Evolutionary conservation across 2,113 vertebrate species (phyloP).

Genomic region (Patagioenas fasciata): DNA sequence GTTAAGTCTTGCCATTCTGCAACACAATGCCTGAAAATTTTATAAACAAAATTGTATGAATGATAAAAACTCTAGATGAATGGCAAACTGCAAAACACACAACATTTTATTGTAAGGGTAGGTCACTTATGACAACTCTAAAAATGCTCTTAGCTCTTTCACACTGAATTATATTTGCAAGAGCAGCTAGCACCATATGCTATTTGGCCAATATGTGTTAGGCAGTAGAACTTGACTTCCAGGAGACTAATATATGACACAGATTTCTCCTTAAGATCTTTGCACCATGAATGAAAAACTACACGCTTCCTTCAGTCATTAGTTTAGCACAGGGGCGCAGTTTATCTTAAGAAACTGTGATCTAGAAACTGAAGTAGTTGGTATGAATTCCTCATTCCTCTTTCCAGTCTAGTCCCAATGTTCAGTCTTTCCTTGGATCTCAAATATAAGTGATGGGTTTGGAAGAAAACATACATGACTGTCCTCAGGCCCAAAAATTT

Average conservation of each 20-base stretch:
- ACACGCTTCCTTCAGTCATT: background rate
- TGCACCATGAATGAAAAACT: background rate
- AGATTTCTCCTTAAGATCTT: background rate
- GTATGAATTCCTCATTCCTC: background rate
- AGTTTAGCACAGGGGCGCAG: background rate
- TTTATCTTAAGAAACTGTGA: background rate
- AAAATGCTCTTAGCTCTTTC: background rate
- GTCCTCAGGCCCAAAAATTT: background rate
- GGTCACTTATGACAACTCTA: background rate
- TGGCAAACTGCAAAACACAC: background rate
- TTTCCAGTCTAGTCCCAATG: background rate
- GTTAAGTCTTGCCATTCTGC: background rate
- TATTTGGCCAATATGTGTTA: background rate
- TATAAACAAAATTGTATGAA: background rate
- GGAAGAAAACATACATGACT: background rate
- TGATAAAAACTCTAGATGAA: background rate
- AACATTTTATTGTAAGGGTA: background rate
- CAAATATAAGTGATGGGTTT: background rate
- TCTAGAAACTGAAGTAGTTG: background rate
- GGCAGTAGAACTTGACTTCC: background rate
- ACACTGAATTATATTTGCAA: conserved; percentile 13
- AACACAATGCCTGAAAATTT: background rate
- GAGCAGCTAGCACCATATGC: background rate
- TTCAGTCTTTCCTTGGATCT: accelerated
- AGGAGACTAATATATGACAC: background rate